These are phyloP conservation scores for Paguma larvata DNA, from an alignment of 2,797 vertebrate genomes.

Conservation along the genomic window DNA sequence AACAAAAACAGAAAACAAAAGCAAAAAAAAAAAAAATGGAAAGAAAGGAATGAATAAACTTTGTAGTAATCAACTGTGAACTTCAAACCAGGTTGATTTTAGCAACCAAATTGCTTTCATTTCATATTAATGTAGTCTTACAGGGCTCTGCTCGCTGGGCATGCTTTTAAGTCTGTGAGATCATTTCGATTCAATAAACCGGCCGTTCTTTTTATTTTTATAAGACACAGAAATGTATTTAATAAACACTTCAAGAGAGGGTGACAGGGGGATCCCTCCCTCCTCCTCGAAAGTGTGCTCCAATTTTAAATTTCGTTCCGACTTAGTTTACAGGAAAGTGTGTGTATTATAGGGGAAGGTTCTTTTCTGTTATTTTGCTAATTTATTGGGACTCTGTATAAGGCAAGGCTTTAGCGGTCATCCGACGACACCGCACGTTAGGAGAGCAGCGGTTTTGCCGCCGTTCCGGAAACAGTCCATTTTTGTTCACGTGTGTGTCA, in stretches of 20 bases:
- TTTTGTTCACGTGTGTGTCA: background rate
- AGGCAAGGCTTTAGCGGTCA: constrained; percentile 80
- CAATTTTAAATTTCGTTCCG: constrained; percentile 83
- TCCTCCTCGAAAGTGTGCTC: constrained; percentile 85
- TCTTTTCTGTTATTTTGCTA: constrained; percentile 84
- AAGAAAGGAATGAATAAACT: constrained; percentile 85
- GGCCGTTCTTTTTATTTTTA: constrained; percentile 88
- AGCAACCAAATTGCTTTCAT: constrained; percentile 85
- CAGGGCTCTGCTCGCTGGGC: constrained; percentile 90
- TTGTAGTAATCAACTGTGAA: constrained; percentile 90
- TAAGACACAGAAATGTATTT: constrained; percentile 89
- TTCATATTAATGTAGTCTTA: constrained; percentile 87
- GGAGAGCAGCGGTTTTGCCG: constrained; percentile 67
- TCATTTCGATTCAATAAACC: constrained; percentile 86
- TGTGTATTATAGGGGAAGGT: background rate
- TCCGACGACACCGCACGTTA: constrained; percentile 78
- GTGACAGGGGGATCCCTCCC: constrained; percentile 10
- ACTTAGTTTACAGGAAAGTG: constrained; percentile 85
- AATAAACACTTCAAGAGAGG: constrained; percentile 85
- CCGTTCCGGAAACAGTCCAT: constrained; percentile 29
- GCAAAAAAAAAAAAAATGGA: constrained; percentile 71
- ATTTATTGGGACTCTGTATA: constrained; percentile 89
- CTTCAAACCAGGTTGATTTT: constrained; percentile 87
- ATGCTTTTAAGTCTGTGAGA: constrained; percentile 90
- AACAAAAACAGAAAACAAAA: constrained; percentile 75